Conservation (phyloP, 2,797 vertebrate species). For the Callimico goeldii region DNA sequence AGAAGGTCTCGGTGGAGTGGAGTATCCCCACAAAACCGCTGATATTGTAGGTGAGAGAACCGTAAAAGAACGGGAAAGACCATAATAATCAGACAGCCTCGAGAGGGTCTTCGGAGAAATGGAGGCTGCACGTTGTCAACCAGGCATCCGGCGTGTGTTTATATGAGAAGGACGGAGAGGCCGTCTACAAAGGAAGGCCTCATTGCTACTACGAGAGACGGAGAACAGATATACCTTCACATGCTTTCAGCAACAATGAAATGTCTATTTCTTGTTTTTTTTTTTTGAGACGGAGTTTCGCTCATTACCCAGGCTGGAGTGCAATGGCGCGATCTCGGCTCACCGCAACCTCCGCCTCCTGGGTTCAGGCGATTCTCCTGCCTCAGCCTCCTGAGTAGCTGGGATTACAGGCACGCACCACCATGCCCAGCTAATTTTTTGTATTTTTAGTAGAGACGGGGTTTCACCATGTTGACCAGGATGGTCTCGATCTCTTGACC, state of each 20-base stretch:
- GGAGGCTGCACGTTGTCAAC: fast-evolving
- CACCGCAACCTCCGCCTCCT: too few relatives aligned
- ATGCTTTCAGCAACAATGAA: not conserved
- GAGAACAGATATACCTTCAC: not conserved
- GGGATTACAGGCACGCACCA: too few relatives aligned
- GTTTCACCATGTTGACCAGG: too few relatives aligned
- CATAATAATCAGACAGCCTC: fast-evolving
- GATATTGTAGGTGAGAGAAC: not conserved
- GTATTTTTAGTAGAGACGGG: too few relatives aligned
- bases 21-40: not conserved
- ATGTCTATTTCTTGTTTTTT: not conserved
- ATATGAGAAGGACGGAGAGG: not conserved
- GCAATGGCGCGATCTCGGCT: too few relatives aligned
- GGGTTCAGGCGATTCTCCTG: too few relatives aligned
- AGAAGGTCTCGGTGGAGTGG: not conserved
- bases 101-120: not conserved
- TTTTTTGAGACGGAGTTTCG: too few relatives aligned
- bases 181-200: not conserved
- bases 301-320: too few relatives aligned
- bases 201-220: fast-evolving
- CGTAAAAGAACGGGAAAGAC: not conserved
- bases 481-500: too few relatives aligned
- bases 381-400: too few relatives aligned
- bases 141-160: not conserved
- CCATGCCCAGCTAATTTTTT: too few relatives aligned